These are phyloP conservation scores for Camelus bactrianus DNA, from an alignment of 2,113 vertebrate species.

Conservation along the genomic window DNA sequence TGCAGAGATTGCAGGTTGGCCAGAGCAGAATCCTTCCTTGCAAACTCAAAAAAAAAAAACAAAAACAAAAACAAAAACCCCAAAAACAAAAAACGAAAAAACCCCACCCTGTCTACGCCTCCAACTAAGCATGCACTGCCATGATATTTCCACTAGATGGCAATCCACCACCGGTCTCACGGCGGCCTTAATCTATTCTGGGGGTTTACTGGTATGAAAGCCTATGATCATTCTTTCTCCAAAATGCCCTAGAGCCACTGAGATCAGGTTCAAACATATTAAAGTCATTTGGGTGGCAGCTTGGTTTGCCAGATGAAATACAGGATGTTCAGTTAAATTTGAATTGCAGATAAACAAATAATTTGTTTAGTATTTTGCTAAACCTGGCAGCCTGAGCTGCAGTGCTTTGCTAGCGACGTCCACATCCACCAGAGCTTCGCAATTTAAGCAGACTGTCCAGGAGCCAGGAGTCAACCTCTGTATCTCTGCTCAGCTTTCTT, in stretches of 20 bases:
- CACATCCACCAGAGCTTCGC: neutral
- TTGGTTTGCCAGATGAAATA: neutral
- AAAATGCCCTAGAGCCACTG: neutral
- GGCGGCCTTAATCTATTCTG: neutral
- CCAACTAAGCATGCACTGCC: neutral
- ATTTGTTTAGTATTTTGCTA: neutral
- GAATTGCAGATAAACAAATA: neutral
- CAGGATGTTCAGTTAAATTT: neutral
- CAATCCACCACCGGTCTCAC: neutral
- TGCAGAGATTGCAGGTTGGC: neutral
- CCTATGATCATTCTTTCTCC: neutral
- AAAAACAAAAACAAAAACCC: too few species aligned
- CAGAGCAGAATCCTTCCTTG: neutral
- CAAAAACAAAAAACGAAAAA: too few species aligned
- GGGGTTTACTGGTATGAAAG: neutral
- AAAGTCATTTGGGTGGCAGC: neutral
- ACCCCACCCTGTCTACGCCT: rapidly evolving
- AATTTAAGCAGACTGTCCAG: neutral
- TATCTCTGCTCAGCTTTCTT: neutral
- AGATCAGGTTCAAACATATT: neutral
- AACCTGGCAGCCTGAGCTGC: neutral
- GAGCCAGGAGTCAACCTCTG: too few species aligned
- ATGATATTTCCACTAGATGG: constrained; percentile 65
- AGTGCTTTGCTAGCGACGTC: neutral
- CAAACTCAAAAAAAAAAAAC: neutral